A percentile compares a stretch with the other conserved stretches of the same genome.
Conservation (phyloP, 2,113 vertebrate genomes). For the Dryoscopus gambensis region DNA sequence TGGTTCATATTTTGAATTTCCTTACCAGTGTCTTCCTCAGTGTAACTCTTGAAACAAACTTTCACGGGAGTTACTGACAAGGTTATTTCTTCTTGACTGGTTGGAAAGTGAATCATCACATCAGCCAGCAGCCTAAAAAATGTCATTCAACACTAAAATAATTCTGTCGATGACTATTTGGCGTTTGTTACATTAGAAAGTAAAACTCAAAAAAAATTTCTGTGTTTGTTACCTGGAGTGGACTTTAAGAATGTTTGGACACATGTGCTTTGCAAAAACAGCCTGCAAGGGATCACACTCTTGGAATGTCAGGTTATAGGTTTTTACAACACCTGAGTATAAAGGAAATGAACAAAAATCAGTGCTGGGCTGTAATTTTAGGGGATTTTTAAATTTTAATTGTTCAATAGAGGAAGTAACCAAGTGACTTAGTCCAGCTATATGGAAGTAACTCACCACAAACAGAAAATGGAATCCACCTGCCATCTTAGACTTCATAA, state of each 20-base stretch:
- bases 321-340: constrained; percentile 85
- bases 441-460: background rate
- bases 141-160: background rate
- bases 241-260: constrained; percentile 83
- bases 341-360: constrained; percentile 7
- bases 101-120: constrained; percentile 82
- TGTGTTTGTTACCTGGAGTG: constrained; percentile 81
- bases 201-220: background rate
- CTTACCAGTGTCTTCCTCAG: constrained; percentile 79
- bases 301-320: constrained; percentile 84
- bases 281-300: constrained; percentile 87
- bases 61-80: constrained; percentile 77
- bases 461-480: background rate
- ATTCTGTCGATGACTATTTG: background rate
- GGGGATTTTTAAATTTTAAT: background rate
- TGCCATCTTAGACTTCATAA: background rate
- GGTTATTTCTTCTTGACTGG: constrained; percentile 89
- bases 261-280: constrained; percentile 82
- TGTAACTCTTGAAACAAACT: constrained; percentile 83
- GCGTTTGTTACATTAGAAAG: background rate
- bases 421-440: background rate
- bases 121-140: constrained; percentile 75
- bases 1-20: background rate
- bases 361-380: background rate
- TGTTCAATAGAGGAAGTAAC: background rate